These are phyloP conservation scores for Athene noctua DNA, from an alignment of 2,113 vertebrate genomes.

Conservation along the genomic window DNA sequence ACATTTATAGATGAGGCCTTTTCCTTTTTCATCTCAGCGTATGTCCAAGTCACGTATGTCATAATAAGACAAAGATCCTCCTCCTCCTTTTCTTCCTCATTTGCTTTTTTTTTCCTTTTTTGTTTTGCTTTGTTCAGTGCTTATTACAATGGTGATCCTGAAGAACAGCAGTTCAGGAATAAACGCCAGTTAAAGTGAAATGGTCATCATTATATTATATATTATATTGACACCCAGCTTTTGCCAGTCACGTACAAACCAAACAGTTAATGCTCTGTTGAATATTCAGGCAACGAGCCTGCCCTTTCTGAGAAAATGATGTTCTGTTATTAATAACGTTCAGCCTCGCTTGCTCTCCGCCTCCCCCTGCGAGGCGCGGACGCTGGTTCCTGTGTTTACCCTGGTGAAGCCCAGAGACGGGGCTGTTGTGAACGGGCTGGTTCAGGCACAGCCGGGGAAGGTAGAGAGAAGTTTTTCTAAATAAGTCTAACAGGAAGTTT, in stretches of 20 bases:
- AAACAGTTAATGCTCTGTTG: constrained; percentile 31
- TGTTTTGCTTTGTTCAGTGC: constrained; percentile 65
- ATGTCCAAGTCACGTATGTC: constrained; percentile 73
- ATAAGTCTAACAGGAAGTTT: background rate
- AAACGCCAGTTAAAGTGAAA: constrained; percentile 45
- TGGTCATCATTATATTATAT: constrained; percentile 40
- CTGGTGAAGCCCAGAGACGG: background rate
- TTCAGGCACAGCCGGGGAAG: background rate
- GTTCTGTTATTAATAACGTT: background rate
- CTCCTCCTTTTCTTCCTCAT: constrained; percentile 24
- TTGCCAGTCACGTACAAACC: constrained; percentile 42
- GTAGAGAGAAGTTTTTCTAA: background rate
- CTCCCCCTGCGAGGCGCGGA: background rate
- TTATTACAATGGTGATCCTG: constrained; percentile 71
- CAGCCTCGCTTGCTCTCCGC: background rate
- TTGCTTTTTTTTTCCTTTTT: background rate
- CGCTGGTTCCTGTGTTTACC: background rate
- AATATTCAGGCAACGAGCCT: constrained; percentile 38
- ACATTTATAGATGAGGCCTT: constrained; percentile 71
- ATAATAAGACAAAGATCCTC: constrained; percentile 61
- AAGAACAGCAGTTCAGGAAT: constrained; percentile 70
- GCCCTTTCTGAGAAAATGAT: constrained; percentile 38
- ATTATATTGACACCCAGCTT: constrained; percentile 20
- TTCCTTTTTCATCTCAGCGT: constrained; percentile 62
- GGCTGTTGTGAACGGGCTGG: background rate